phyloP scores from a whole-genome alignment of 2,888 invertebrate genomes.

The Teleiodes luculella region DNA sequence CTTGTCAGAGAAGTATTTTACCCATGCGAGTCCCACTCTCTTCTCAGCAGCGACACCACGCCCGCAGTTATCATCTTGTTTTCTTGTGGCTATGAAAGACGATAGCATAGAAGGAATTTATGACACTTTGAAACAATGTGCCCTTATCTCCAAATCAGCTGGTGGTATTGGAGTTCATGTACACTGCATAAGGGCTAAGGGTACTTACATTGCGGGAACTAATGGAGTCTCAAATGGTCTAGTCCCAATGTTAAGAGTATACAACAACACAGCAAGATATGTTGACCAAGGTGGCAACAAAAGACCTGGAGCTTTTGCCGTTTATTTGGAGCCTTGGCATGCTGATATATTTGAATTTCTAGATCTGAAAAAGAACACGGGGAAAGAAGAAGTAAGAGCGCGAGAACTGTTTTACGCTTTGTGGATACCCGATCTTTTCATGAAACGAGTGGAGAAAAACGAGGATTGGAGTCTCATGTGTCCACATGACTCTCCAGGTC shows the following conservation, averaged over 20 bases:
- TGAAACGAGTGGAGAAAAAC: constrained; percentile 93
- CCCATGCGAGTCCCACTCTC: constrained; percentile 98
- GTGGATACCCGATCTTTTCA: constrained; percentile 99
- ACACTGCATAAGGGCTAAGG: constrained; percentile 95
- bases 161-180: constrained; percentile 98
- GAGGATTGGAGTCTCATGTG: constrained; percentile 98
- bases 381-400: constrained; percentile 96
- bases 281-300: constrained; percentile 99
- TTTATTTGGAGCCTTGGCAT: constrained; percentile 99
- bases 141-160: constrained; percentile 96
- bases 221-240: constrained; percentile 97
- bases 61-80: constrained; percentile 97
- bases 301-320: constrained; percentile 97
- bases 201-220: constrained; percentile 94
- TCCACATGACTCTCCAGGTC: constrained; percentile 93
- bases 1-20: constrained; percentile 96
- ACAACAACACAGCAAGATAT: constrained; percentile 96
- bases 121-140: constrained; percentile 94
- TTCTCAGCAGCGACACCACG: constrained; percentile 95
- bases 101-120: constrained; percentile 98
- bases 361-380: constrained; percentile 95
- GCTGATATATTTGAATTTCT: constrained; percentile 97
- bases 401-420: constrained; percentile 97
- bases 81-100: constrained; percentile 94
- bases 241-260: constrained; percentile 96